Percentiles rank a stretch among this genome's conserved stretches.
phyloP scores from a whole-genome alignment of 1,140 invertebrate species.

The Neodiprion pinetum region DNA sequence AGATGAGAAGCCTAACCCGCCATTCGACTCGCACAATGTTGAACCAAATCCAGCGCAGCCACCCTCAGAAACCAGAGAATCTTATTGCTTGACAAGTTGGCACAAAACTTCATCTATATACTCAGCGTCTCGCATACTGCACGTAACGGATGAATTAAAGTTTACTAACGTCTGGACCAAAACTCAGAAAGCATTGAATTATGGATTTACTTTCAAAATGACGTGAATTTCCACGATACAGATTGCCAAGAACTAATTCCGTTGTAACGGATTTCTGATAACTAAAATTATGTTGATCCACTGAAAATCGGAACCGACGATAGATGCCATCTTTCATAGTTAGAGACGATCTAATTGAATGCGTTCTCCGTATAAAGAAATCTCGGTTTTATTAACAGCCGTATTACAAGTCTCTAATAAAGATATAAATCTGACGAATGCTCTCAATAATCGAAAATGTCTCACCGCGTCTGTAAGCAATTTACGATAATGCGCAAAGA shows the following conservation, averaged over 20 bases:
- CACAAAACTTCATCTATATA: not conserved
- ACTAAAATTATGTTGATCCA: not conserved
- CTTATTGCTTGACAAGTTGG: slow-evolving; percentile 3
- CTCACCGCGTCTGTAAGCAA: too few relatives aligned
- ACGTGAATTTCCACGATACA: not conserved
- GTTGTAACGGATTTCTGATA: not conserved
- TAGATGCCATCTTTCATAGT: too few relatives aligned
- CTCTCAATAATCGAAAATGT: too few relatives aligned
- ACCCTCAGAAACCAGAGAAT: not conserved
- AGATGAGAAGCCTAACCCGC: not conserved
- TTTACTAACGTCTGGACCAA: too few relatives aligned
- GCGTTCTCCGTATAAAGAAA: too few relatives aligned
- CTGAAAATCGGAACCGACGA: not conserved
- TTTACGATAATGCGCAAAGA: too few relatives aligned
- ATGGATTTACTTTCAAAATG: not conserved
- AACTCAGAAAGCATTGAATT: not conserved
- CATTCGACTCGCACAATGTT: not conserved
- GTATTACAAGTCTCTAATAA: too few relatives aligned
- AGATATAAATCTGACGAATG: too few relatives aligned
- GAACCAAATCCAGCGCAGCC: not conserved
- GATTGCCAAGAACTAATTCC: not conserved
- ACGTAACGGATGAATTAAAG: too few relatives aligned
- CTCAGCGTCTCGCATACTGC: not conserved
- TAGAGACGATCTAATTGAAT: too few relatives aligned
- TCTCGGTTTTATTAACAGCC: too few relatives aligned